Conservation (phyloP, 2,113 vertebrate genomes). For the Crotophaga sulcirostris region DNA sequence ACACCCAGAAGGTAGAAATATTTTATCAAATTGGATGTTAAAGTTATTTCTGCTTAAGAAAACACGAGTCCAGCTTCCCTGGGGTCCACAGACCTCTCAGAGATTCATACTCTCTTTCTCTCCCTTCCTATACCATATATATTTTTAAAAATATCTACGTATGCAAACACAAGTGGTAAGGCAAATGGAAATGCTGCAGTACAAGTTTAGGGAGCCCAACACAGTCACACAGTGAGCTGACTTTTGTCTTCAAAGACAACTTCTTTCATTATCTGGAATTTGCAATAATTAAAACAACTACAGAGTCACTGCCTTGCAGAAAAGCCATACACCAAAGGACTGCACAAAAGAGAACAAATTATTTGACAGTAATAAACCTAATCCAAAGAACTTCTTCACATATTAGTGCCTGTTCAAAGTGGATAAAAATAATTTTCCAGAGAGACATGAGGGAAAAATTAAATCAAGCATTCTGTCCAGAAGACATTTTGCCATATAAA, state of each 20-base stretch:
- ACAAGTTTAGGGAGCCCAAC: not conserved
- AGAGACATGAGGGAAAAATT: not conserved
- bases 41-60: not conserved
- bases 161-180: accelerated
- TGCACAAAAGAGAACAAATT: not conserved
- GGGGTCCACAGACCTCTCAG: not conserved
- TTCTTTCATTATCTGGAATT: not conserved
- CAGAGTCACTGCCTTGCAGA: not conserved
- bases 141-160: not conserved
- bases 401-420: not conserved
- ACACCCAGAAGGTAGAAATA: not conserved
- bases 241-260: not conserved
- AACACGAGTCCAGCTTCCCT: not conserved
- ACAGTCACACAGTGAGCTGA: not conserved
- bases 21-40: not conserved
- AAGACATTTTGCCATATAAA: not conserved
- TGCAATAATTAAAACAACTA: not conserved
- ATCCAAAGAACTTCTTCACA: not conserved
- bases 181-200: not conserved
- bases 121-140: not conserved
- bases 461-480: not conserved
- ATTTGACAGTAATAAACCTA: not conserved
- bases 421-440: not conserved
- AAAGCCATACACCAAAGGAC: not conserved
- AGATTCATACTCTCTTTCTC: not conserved